Evolutionary conservation across 2,113 vertebrate species (phyloP).

Genomic region (Orycteropus afer): DNA sequence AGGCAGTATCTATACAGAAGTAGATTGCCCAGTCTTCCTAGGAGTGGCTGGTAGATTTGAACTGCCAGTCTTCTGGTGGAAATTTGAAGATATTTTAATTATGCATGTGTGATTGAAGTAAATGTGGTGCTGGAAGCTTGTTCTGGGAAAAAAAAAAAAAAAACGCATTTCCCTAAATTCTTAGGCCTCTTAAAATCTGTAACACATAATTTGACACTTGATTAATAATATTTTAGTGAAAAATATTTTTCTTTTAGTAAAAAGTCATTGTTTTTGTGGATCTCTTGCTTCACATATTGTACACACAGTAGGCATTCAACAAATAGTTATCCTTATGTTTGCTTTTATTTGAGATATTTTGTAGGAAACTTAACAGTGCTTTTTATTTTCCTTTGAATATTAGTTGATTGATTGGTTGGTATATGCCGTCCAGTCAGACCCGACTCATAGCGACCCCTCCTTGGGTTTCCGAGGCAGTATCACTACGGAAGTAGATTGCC

Average conservation of each 20-base stretch:
- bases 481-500: too few relatives aligned
- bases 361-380: background rate
- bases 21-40: too few relatives aligned
- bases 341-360: background rate
- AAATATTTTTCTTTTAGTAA: background rate
- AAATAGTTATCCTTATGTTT: background rate
- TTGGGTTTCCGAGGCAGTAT: too few relatives aligned
- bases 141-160: background rate
- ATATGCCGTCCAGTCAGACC: too few relatives aligned
- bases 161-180: background rate
- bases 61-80: too few relatives aligned
- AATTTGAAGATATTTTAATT: background rate
- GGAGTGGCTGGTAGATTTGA: too few relatives aligned
- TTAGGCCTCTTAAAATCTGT: background rate
- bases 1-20: too few relatives aligned
- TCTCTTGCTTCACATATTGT: background rate
- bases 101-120: background rate
- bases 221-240: background rate
- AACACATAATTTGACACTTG: background rate
- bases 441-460: too few relatives aligned
- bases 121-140: background rate
- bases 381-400: background rate
- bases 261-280: background rate
- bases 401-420: too few relatives aligned
- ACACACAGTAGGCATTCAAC: background rate